Evolutionary conservation across 37 sponge, comb jelly and placozoan species (phyloP), one percentile per base, ranked within the genome.

Genomic region (Lycopodina hypogea): DNA sequence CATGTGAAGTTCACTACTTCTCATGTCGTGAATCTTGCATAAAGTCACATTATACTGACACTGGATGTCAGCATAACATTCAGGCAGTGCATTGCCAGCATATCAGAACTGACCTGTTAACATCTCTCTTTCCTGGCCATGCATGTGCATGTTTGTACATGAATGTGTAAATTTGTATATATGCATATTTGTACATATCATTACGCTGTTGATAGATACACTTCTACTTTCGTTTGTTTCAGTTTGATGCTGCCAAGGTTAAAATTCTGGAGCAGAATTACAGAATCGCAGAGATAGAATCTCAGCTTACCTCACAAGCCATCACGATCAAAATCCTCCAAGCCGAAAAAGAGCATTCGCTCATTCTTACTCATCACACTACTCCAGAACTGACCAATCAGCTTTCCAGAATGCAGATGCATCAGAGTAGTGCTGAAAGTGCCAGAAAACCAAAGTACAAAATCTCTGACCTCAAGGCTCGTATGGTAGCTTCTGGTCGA

Each of bases 271-370:
- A 86, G 62, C 75, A 76, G 40, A 48, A 50, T 6, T 36, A 59
- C 9, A 74, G 50, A 36, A 68, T 86, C 2, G 42, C 74, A 0
- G 87, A 86, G 12, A 61, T 86, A 2, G 81, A 86, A 62, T 50
- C 42, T 19, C 87, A 81, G 35, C 53, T 86, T 8, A 58, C 59
- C 58, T 59, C 35, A 8, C 81, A 76, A 56, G 53, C 66, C 37
- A 4, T 71, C 29, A 61, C 76, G 37, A 79, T 86, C 61, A 80
- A 74, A 34, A 21, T 86, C 23, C 81, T 86, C n/a, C 81, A 76
- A 33, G 75, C 75, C 1, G 81, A 81, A 24, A 81, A 81, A 32
- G 61, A 81, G 17, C 82, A 81, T 38, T 41, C 63, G 24, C 30
- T 81, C 37, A 4, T 71, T 61, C 42, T 42, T 24, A 73, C 61